Percentiles rank a stretch among this genome's conserved stretches.
Evolutionary conservation across 2,797 vertebrate species (phyloP).

Genomic region (Thripadectes ignobilis): DNA sequence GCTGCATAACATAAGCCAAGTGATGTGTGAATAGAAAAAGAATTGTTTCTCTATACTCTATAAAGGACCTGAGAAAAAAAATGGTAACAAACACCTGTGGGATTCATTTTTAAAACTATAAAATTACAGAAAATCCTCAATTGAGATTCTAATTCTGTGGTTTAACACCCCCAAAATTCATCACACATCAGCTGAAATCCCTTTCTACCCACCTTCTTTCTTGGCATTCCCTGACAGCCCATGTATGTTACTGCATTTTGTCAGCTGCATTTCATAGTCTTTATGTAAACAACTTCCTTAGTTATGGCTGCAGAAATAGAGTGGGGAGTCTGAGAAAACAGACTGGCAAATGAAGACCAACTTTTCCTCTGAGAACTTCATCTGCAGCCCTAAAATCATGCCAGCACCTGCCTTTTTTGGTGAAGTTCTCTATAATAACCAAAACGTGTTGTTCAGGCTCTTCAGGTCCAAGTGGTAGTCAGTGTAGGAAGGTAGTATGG

Average conservation of each 20-base stretch:
- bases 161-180: neutral
- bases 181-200: neutral
- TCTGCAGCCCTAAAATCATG: constrained; percentile 16
- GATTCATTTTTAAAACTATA: neutral
- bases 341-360: neutral
- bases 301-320: neutral
- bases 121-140: neutral
- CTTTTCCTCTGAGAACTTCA: constrained; percentile 43
- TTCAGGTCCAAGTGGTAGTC: constrained; percentile 10
- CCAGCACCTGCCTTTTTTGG: constrained; percentile 8
- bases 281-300: constrained; percentile 34
- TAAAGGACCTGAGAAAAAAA: neutral
- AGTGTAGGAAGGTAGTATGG: neutral
- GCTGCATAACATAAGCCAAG: neutral
- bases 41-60: neutral
- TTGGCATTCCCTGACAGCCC: neutral
- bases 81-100: neutral
- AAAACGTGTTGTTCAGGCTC: constrained; percentile 30
- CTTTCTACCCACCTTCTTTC: neutral
- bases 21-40: neutral
- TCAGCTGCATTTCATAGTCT: neutral
- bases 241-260: neutral
- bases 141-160: neutral
- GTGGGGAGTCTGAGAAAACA: neutral
- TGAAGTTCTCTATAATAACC: constrained; percentile 23